Evolutionary conservation across 1,140 invertebrate genomes (phyloP).

Genomic region (Sycophila sp.): DNA sequence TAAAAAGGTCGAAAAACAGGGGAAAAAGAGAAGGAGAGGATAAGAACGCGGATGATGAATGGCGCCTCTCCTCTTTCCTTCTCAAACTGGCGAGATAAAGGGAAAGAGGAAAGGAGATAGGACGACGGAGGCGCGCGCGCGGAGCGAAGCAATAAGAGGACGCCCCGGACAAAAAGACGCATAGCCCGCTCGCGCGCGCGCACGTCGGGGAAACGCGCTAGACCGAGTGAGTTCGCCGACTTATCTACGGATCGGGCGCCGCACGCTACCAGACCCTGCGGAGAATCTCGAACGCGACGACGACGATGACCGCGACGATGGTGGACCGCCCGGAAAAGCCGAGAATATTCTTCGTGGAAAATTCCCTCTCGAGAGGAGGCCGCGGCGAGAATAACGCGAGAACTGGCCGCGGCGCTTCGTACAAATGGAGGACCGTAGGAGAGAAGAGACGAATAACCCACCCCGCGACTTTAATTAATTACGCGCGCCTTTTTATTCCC

Average conservation of each 20-base stretch:
- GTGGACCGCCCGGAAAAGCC: constrained; percentile 35
- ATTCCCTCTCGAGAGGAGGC: constrained; percentile 25
- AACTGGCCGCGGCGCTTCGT: constrained; percentile 23
- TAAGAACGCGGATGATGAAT: constrained; percentile 33
- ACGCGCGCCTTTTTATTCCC: constrained; percentile 26
- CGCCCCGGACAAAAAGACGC: constrained; percentile 52
- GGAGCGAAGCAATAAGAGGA: constrained; percentile 49
- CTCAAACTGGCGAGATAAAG: constrained; percentile 25
- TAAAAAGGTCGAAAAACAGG: constrained; percentile 24
- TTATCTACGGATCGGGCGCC: constrained; percentile 58
- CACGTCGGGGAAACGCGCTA: constrained; percentile 56
- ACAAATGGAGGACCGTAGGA: constrained; percentile 14
- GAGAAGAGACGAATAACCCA: constrained; percentile 32
- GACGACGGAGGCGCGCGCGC: constrained; percentile 56
- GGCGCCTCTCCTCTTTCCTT: neutral
- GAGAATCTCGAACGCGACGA: constrained; percentile 19
- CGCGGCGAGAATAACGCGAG: constrained; percentile 29
- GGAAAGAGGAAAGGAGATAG: constrained; percentile 41
- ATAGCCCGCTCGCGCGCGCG: constrained; percentile 37
- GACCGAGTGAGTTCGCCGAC: constrained; percentile 63
- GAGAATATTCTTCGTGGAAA: constrained; percentile 42
- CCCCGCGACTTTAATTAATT: constrained; percentile 34
- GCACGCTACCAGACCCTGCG: neutral
- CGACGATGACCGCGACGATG: neutral
- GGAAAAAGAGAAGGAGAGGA: neutral